A percentile compares a stretch with the other conserved stretches of the same genome.
Evolutionary conservation across 2,113 vertebrate species (phyloP).

Genomic region (Vidua chalybeata): DNA sequence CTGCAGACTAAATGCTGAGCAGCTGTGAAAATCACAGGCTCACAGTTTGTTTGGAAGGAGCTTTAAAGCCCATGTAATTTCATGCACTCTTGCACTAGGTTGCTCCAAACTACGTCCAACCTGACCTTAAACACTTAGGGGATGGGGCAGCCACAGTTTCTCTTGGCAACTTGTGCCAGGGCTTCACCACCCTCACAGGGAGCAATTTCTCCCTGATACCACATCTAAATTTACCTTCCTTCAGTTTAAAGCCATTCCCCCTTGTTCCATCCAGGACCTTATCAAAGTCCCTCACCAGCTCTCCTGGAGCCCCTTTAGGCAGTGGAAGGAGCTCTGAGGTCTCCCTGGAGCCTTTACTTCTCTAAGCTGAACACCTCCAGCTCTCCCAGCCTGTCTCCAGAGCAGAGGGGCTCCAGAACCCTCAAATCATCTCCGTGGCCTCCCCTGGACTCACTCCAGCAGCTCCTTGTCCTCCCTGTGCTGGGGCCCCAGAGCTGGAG

Average conservation of each 20-base stretch:
- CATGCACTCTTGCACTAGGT: background rate
- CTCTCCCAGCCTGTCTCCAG: background rate
- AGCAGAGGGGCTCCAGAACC: background rate
- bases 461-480: background rate
- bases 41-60: background rate
- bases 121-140: background rate
- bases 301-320: background rate
- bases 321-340: background rate
- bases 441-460: background rate
- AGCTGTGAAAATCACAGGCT: background rate
- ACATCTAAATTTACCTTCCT: background rate
- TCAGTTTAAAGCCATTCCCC: background rate
- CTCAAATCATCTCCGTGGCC: background rate
- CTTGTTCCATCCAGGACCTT: background rate
- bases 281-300: background rate
- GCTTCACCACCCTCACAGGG: background rate
- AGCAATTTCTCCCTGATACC: background rate
- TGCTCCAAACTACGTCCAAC: background rate
- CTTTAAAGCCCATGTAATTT: background rate
- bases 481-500: background rate
- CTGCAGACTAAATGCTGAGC: background rate
- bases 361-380: background rate
- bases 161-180: background rate
- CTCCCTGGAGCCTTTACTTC: background rate
- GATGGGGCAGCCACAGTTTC: background rate